Percentiles rank a stretch among this genome's conserved stretches.
Evolutionary conservation across 2,113 vertebrate genomes (phyloP).

Genomic region (Motacilla alba): DNA sequence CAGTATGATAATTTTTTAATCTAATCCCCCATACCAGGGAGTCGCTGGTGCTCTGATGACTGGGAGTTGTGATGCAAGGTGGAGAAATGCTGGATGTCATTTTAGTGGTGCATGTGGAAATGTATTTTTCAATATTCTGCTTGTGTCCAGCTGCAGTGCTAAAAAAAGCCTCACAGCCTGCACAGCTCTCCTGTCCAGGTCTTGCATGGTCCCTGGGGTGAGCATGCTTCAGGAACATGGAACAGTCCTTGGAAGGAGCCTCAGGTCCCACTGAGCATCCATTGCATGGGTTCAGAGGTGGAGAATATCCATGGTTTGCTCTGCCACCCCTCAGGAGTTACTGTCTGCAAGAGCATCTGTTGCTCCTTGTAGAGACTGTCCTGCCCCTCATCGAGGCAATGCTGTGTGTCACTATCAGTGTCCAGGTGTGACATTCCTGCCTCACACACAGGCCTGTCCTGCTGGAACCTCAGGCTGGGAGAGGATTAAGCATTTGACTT

Average conservation of each 20-base stretch:
- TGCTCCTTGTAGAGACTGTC: not conserved
- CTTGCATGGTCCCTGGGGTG: not conserved
- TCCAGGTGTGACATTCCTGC: not conserved
- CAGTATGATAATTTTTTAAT: slow-evolving; percentile 22
- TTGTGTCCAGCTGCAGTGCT: not conserved
- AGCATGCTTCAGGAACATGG: accelerated
- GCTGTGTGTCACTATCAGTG: accelerated
- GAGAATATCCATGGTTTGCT: not conserved
- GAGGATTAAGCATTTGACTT: not conserved
- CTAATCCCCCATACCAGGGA: not conserved
- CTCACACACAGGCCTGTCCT: not conserved
- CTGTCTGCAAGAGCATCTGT: not conserved
- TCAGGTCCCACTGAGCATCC: not conserved
- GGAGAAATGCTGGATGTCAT: not conserved
- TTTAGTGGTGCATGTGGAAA: not conserved
- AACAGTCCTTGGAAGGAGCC: not conserved
- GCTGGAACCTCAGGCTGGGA: not conserved
- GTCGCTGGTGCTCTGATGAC: not conserved
- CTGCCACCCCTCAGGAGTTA: not conserved
- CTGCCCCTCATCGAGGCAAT: not conserved
- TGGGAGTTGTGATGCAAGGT: not conserved
- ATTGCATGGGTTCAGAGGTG: not conserved
- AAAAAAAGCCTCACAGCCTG: accelerated
- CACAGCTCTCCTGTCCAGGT: not conserved
- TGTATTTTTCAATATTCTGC: not conserved